Percentiles rank a stretch among this genome's conserved stretches.
Conservation (phyloP, 1,140 invertebrate species). For the Asbolus verrucosus region DNA sequence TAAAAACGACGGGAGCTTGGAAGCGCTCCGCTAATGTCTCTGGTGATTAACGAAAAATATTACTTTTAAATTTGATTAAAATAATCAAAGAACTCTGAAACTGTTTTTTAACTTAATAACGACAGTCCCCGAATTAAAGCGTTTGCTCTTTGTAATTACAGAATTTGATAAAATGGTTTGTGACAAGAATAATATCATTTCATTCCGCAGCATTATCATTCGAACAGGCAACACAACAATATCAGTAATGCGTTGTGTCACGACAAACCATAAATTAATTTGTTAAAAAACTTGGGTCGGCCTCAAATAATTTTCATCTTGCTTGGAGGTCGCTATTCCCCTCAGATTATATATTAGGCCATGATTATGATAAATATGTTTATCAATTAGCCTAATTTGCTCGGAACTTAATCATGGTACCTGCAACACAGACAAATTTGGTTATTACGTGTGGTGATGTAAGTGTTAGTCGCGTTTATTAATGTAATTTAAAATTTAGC, state of each 20-base stretch:
- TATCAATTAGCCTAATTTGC: conserved; percentile 20
- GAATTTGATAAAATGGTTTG: conserved; percentile 29
- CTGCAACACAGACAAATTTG: conserved; percentile 27
- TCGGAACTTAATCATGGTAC: no score
- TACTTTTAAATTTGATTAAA: conserved; percentile 40
- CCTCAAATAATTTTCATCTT: conserved; percentile 7
- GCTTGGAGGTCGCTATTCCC: no score
- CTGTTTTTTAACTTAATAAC: conserved; percentile 33
- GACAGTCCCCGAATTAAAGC: conserved; percentile 32
- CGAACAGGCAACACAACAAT: conserved; percentile 13
- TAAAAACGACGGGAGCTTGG: conserved; percentile 19
- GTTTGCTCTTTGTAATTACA: conserved; percentile 36
- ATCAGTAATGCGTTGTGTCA: conserved; percentile 30
- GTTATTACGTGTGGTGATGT: conserved; percentile 30
- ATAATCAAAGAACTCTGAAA: conserved; percentile 32
- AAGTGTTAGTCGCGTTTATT: no score
- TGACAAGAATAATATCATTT: conserved; percentile 31
- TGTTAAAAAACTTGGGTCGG: conserved; percentile 22
- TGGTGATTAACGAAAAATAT: conserved; percentile 39
- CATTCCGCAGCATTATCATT: conserved; percentile 26
- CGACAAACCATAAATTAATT: conserved; percentile 38
- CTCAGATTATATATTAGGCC: conserved; percentile 9
- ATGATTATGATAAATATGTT: conserved; percentile 30
- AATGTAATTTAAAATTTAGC: no score
- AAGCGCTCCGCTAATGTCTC: conserved; percentile 35